Evolutionary conservation across 2,113 vertebrate species (phyloP).

Genomic region (Corythaixoides concolor): DNA sequence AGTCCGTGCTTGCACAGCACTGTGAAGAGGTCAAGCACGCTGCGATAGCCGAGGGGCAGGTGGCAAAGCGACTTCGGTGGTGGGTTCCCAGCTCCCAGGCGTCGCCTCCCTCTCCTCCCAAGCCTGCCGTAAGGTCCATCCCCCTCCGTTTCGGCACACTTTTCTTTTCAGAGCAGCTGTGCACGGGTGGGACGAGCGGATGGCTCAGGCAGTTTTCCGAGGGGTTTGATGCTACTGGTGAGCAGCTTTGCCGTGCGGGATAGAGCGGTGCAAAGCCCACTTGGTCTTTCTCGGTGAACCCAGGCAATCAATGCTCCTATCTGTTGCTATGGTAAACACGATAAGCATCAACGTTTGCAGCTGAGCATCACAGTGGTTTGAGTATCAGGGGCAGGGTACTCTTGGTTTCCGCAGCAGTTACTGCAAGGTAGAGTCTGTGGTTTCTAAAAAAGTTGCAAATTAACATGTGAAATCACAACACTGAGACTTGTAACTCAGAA

Average conservation of each 20-base stretch:
- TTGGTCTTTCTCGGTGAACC: not conserved
- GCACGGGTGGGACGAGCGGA: not conserved
- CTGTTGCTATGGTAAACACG: fast-evolving
- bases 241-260: not conserved
- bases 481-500: not conserved
- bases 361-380: not conserved
- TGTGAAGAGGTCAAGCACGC: not conserved
- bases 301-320: not conserved
- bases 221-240: not conserved
- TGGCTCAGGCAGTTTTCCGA: fast-evolving
- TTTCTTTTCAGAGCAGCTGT: not conserved
- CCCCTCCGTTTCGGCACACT: not conserved
- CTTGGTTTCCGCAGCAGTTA: not conserved
- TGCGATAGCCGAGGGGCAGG: not conserved
- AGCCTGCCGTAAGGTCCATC: fast-evolving
- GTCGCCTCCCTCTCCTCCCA: not conserved
- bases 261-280: not conserved
- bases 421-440: not conserved
- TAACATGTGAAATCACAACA: not conserved
- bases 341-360: not conserved
- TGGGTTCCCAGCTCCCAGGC: not conserved
- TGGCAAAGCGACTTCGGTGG: not conserved
- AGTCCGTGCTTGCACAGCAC: not conserved
- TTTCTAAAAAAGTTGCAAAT: not conserved
- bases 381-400: not conserved